Base-by-base conservation (phyloP, 2,113 vertebrate species). In the Gnathonemus echidnorhynchus region DNA sequence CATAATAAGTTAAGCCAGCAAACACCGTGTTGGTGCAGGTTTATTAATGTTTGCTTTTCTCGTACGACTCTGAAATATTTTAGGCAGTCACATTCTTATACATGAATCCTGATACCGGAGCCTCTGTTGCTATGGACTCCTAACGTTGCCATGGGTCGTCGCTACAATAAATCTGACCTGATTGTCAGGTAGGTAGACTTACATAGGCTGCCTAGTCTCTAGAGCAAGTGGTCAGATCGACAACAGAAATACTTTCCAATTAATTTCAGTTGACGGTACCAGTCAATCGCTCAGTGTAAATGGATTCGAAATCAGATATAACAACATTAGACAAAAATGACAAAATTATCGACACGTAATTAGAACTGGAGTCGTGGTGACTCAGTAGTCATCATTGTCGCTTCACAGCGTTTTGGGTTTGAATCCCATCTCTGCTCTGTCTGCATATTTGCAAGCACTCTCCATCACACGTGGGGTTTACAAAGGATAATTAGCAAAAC, bases 141-240 rank as follows among this genome's bases (percentile, higher is more conserved):
- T 24, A 1, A 86, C 89, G 96, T 96, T 92, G 93, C 94, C 93
- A 96, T 39, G 94, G 90, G 19, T 92, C 92, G 96, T 96, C 96
- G 95, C 96, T 94, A 96, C 95, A 95, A 96, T 94, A 95, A 94
- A 95, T 93, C 90, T 94, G 93, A 95, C 94, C 94, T 87, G 91
- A 88, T 92, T 90, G 74, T 92, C 90, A 56, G 70, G 83, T 49
- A 83, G 42, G 27, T 27, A 21, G 17, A 31, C 58, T 86, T 5
- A 31, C 11, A n/a, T 49, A 86, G 56, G 84, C 31, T 66, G 48
- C 11, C 42, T 85, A 85, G 39, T 46, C 21, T 48, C 19, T 48
- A 49, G 21, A 85, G 45, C 74, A 80, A 39, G 56, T 74, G 45
- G 86, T 35, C 62, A 24, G 48, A 87, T 10, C 46, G 48, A 52